Conservation (phyloP, 2,113 vertebrate genomes). For the Empidonax traillii region DNA sequence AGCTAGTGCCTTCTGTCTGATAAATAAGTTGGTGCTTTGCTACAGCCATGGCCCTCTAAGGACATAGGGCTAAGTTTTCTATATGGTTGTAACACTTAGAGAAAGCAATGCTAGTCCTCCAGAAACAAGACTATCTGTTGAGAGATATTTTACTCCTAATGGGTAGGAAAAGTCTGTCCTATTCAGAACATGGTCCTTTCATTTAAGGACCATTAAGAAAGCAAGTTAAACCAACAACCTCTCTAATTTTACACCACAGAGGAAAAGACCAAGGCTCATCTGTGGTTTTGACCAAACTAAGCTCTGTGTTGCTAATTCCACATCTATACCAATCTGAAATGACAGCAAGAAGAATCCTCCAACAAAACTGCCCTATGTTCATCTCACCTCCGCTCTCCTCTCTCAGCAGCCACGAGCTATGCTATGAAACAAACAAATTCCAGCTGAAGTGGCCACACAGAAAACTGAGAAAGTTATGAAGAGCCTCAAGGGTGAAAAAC, state of each 20-base stretch:
- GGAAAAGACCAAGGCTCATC: background rate
- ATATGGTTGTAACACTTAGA: background rate
- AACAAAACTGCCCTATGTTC: background rate
- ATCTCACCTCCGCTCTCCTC: background rate
- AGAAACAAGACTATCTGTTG: background rate
- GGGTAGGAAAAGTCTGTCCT: background rate
- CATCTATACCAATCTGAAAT: background rate
- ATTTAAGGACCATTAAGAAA: background rate
- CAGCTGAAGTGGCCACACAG: background rate
- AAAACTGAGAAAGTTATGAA: background rate
- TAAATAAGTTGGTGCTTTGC: background rate
- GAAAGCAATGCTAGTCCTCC: background rate
- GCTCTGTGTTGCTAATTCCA: background rate
- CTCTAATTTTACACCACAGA: background rate
- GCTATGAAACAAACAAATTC: background rate
- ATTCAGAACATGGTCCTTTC: background rate
- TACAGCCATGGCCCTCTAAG: background rate
- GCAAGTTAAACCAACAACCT: background rate
- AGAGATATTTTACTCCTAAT: background rate
- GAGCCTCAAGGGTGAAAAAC: background rate
- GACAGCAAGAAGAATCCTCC: background rate
- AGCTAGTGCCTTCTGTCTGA: background rate
- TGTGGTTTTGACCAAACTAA: background rate
- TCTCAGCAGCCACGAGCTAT: background rate
- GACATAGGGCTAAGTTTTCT: background rate